Conservation (phyloP, 2,888 invertebrate genomes). For the Apodemia mormo region DNA sequence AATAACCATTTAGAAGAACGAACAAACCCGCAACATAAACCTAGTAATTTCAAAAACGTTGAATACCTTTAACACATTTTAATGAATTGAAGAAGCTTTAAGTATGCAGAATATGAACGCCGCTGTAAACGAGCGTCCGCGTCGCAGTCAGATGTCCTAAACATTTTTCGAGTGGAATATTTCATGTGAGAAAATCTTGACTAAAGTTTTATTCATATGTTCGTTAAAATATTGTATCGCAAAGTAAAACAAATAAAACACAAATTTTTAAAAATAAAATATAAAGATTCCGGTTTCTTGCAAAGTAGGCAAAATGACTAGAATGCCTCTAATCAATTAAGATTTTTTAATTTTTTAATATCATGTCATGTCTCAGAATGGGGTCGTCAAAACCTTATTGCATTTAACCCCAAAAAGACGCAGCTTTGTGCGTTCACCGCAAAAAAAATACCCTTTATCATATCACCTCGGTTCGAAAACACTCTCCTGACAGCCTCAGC, state of each 20-base stretch:
- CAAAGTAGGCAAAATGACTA: too few species aligned
- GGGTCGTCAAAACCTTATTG: too few species aligned
- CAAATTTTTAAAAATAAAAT: too few species aligned
- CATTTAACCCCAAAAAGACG: too few species aligned
- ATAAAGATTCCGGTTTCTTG: too few species aligned
- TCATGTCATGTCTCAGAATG: too few species aligned
- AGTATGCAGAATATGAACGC: slow-evolving; percentile 24
- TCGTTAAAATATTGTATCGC: not conserved
- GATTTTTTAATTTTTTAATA: too few species aligned
- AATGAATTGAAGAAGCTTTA: slow-evolving; percentile 14
- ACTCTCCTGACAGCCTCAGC: too few species aligned
- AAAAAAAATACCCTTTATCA: too few species aligned
- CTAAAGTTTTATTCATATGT: slow-evolving; percentile 42
- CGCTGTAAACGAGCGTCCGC: slow-evolving; percentile 30
- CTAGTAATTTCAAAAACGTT: slow-evolving; percentile 1
- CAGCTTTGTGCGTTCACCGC: too few species aligned
- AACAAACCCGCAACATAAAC: not conserved
- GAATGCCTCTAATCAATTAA: too few species aligned
- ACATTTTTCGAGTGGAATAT: slow-evolving; percentile 39
- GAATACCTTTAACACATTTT: slow-evolving; percentile 8
- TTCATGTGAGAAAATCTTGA: slow-evolving; percentile 39
- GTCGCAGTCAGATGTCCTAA: slow-evolving; percentile 29
- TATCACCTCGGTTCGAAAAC: too few species aligned
- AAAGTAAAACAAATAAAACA: not conserved
- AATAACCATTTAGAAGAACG: not conserved